A percentile compares a stretch with the other conserved stretches of the same genome.
Conservation (phyloP, 2,888 invertebrate genomes). For the Diabrotica balteata region DNA sequence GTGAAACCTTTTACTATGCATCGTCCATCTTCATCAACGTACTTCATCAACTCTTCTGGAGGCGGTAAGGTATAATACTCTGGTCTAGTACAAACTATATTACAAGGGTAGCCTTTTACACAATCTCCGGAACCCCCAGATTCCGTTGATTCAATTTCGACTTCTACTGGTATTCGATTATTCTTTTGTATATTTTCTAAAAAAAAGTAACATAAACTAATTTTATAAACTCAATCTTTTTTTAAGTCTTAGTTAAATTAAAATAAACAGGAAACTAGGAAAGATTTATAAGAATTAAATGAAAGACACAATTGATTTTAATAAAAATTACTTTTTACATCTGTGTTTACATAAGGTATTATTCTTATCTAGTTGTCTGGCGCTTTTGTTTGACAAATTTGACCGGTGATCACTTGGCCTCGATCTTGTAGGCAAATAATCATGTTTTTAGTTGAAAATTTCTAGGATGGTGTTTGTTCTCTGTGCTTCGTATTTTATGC, state of each 20-base stretch:
- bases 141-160: conserved; percentile 31
- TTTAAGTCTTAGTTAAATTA: neutral
- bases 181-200: conserved; percentile 11
- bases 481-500: too few relatives aligned
- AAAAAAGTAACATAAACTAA: conserved; percentile 11
- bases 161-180: conserved; percentile 26
- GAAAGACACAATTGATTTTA: too few relatives aligned
- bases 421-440: too few relatives aligned
- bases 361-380: too few relatives aligned
- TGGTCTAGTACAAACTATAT: conserved; percentile 76
- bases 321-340: too few relatives aligned
- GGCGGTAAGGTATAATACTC: conserved; percentile 94
- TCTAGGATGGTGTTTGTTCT: too few relatives aligned
- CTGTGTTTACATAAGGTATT: too few relatives aligned
- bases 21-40: conserved; percentile 75
- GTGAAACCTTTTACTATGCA: conserved; percentile 88
- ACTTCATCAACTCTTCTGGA: conserved; percentile 78
- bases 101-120: conserved; percentile 66
- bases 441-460: too few relatives aligned
- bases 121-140: conserved; percentile 27
- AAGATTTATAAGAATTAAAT: too few relatives aligned
- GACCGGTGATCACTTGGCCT: too few relatives aligned
- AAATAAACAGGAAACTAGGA: too few relatives aligned
- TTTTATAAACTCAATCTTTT: neutral
- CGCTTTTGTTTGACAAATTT: too few relatives aligned